Percentiles rank a stretch among this genome's conserved stretches.
phyloP scores from a whole-genome alignment of 2,797 vertebrate species.

The Echiichthys vipera region DNA sequence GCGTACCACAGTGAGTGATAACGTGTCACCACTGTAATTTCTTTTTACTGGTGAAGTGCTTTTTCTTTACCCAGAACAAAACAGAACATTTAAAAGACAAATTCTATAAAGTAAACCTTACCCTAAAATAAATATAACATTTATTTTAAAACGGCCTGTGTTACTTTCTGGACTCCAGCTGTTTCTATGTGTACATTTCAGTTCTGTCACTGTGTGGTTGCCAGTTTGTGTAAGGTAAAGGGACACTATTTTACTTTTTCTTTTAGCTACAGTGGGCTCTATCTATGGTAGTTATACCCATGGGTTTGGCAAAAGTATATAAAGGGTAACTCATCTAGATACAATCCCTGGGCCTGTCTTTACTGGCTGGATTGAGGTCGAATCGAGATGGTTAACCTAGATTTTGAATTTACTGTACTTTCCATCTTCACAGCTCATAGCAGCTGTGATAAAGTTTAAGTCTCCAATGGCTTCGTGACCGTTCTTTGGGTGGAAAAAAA shows the following conservation, averaged over 20 bases:
- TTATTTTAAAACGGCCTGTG: background rate
- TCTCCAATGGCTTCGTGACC: background rate
- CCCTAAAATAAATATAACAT: background rate
- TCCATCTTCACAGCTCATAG: background rate
- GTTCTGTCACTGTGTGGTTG: background rate
- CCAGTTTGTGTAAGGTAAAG: background rate
- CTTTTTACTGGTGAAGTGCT: background rate
- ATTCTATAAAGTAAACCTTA: background rate
- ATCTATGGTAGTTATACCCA: background rate
- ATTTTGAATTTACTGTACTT: background rate
- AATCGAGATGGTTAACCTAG: too few species aligned
- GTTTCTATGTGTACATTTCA: background rate
- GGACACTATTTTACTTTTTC: background rate
- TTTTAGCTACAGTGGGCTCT: background rate
- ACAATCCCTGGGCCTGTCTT: background rate
- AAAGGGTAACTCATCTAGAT: background rate
- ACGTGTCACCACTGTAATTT: background rate
- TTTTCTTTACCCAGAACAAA: slow-evolving; percentile 4
- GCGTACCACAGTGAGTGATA: background rate
- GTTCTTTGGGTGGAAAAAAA: background rate
- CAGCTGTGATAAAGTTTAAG: background rate
- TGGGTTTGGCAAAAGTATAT: background rate
- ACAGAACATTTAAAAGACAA: background rate
- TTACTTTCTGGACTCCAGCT: slow-evolving; percentile 1
- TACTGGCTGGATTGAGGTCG: background rate